Evolutionary conservation across 2,113 vertebrate genomes (phyloP), one percentile per base, ranked within the genome.

Genomic region (Aphyosemion australe): DNA sequence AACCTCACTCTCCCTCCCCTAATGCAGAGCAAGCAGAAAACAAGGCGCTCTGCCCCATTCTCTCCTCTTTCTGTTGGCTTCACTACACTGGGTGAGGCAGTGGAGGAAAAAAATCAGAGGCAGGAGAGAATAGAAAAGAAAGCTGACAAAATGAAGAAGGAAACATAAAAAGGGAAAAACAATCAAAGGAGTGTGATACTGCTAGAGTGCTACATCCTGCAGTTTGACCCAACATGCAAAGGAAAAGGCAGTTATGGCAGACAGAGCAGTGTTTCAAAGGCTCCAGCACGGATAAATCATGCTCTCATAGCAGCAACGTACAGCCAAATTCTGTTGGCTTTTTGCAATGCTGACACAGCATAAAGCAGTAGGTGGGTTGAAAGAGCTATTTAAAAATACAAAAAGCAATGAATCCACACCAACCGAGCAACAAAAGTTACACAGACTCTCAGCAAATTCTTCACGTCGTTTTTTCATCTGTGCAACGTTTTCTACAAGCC

Each of bases 11-110:
- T 84, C 69, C 79, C 77, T 88, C 89, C 70, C 88, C 84, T 91
- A 92, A 89, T 91, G 92, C 92, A 91, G 91, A 90, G 88, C 89
- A 81, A 90, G 90, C 90, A 91, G 84, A 90, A 90, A 89, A 74
- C 76, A 69, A 79, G 80, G 74, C 69, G 79, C 80, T 82, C 78
- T 76, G 78, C 78, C 77, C 66, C 72, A n/a, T 39, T 45, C 51
- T 69, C 62, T 80, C 57, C 51, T 65, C 50, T 51, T 59, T 82
- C 78, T 69, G 70, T 79, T 61, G 85, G 84, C 88, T 87, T 87
- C 78, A 79, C 86, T 88, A 87, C 80, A 87, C 61, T 72, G 84
- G 77, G 72, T 71, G 80, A 80, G 57, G 74, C 69, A 76, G 26
- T 26, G 26, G 26, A 65, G 75, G 72, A 69, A 72, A 82, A 72